Conservation (phyloP, 2,888 invertebrate genomes). For the Acanthosepion esculentum region DNA sequence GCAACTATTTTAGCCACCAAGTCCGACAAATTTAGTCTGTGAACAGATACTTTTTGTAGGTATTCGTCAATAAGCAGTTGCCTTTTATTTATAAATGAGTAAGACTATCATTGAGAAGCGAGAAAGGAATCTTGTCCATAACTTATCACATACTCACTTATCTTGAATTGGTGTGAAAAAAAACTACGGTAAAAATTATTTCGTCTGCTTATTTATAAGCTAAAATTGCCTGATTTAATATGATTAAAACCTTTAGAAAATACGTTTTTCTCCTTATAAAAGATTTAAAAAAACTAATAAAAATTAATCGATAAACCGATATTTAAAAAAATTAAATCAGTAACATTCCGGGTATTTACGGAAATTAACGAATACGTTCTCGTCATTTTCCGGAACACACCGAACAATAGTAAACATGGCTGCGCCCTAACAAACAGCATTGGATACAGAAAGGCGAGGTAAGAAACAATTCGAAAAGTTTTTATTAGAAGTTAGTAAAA, state of each 20-base stretch:
- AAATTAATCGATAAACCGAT: not conserved
- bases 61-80: too few species aligned
- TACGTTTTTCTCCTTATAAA: not conserved
- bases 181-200: not conserved
- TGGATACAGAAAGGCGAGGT: conserved; percentile 20
- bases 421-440: conserved; percentile 44
- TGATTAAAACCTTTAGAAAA: not conserved
- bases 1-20: too few species aligned
- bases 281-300: not conserved
- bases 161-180: not conserved
- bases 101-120: too few species aligned
- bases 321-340: not conserved
- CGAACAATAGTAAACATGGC: conserved; percentile 44
- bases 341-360: not conserved
- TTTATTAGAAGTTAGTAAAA: not conserved
- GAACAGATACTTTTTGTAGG: too few species aligned
- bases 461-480: not conserved
- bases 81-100: too few species aligned
- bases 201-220: not conserved
- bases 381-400: not conserved
- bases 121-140: too few species aligned
- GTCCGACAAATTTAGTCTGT: too few species aligned
- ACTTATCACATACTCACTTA: not conserved
- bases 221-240: not conserved
- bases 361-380: not conserved